Percentiles rank a stretch among this genome's conserved stretches.
These are phyloP conservation scores for Callyntrura guangdongensis DNA, from an alignment of 2,888 invertebrate genomes.

Conservation along the genomic window DNA sequence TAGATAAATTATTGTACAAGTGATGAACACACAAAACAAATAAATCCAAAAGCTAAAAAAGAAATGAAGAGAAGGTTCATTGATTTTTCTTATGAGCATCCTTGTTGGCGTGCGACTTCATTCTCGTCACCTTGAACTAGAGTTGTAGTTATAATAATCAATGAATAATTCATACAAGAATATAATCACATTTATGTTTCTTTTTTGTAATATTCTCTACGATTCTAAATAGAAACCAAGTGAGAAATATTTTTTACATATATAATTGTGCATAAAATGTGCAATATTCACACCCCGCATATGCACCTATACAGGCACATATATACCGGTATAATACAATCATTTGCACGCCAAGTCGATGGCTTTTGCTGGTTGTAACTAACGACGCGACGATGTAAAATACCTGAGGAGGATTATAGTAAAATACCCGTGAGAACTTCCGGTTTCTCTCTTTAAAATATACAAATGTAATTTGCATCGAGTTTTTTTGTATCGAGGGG, in stretches of 20 bases:
- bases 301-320: not conserved
- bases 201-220: not conserved
- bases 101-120: too few relatives aligned
- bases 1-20: not conserved
- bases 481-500: not conserved
- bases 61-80: not conserved
- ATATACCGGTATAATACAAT: not conserved
- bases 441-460: conserved; percentile 47
- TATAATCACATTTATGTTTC: not conserved
- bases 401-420: not conserved
- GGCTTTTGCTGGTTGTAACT: not conserved
- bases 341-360: conserved; percentile 16
- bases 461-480: conserved; percentile 20
- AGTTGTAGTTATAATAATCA: not conserved
- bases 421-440: conserved; percentile 73
- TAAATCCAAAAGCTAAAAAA: not conserved
- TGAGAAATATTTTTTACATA: not conserved
- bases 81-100: not conserved
- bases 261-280: not conserved
- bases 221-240: too few relatives aligned
- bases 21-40: not conserved
- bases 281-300: not conserved
- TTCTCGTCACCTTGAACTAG: conserved; percentile 37
- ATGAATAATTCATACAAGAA: conserved; percentile 5
- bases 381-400: not conserved